A percentile compares a stretch with the other conserved stretches of the same genome.
Conservation (phyloP, 2,888 invertebrate genomes). For the Glyphotaelius pellucidus region DNA sequence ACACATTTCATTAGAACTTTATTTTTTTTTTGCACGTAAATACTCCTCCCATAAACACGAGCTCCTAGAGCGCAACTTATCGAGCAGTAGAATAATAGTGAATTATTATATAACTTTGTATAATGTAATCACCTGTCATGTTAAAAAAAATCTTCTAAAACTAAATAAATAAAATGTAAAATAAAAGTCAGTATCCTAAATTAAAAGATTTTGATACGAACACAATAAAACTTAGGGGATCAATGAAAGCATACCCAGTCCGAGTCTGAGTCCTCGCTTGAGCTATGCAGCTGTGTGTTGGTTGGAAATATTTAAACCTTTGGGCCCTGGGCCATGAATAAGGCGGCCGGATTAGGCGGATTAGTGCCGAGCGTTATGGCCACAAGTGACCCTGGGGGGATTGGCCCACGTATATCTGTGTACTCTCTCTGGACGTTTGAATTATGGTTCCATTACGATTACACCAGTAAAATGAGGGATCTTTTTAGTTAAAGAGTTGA, state of each 20-base stretch:
- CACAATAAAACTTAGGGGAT: not conserved
- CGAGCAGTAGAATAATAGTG: no score
- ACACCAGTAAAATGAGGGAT: not conserved
- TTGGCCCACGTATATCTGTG: slow-evolving; percentile 15
- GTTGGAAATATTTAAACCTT: slow-evolving; percentile 25
- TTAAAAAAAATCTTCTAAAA: no score
- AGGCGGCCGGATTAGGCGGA: slow-evolving; percentile 39
- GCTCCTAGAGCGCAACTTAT: no score
- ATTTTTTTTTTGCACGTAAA: no score
- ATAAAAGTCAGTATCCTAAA: no score
- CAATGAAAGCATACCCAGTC: not conserved
- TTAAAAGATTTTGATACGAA: not conserved
- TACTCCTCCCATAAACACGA: no score
- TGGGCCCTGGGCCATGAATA: slow-evolving; percentile 37
- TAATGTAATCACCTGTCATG: no score
- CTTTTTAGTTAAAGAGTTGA: not conserved
- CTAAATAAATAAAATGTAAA: no score
- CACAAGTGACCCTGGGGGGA: slow-evolving; percentile 46
- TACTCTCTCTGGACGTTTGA: slow-evolving; percentile 21
- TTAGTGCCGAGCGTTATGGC: slow-evolving; percentile 5
- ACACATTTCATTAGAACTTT: no score
- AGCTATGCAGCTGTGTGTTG: not conserved
- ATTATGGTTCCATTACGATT: slow-evolving; percentile 34
- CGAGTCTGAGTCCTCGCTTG: not conserved
- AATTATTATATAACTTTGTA: no score